These are phyloP conservation scores for Yponomeuta evonymella DNA, from an alignment of 2,888 invertebrate species.

Conservation along the genomic window DNA sequence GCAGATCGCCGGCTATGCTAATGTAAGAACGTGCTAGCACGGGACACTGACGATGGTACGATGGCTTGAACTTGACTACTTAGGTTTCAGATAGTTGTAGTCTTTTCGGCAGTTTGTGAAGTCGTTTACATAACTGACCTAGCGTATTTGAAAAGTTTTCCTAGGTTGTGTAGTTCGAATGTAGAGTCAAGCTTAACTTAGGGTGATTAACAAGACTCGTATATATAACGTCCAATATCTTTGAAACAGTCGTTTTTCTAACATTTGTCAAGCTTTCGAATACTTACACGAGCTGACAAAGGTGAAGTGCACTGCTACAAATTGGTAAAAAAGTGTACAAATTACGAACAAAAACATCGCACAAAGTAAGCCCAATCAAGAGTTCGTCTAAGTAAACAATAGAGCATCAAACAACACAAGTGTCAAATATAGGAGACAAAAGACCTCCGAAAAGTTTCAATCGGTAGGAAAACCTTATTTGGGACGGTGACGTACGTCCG, in stretches of 20 bases:
- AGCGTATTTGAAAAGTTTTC: not conserved
- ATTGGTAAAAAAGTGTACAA: not conserved
- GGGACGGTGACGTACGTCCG: not conserved
- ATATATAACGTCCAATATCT: no score
- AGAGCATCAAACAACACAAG: not conserved
- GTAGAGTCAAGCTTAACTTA: no score
- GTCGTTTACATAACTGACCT: not conserved
- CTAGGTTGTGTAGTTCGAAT: no score
- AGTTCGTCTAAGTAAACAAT: no score
- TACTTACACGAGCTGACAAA: not conserved
- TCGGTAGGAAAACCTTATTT: no score
- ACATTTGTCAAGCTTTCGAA: no score
- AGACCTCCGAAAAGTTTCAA: not conserved
- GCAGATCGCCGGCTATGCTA: conserved; percentile 40
- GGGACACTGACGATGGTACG: conserved; percentile 34
- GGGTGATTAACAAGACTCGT: no score
- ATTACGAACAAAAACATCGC: no score
- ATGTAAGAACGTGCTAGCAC: conserved; percentile 46
- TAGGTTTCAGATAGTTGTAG: not conserved
- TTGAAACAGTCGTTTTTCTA: no score
- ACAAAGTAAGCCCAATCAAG: no score
- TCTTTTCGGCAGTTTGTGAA: no score
- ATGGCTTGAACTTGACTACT: conserved; percentile 65
- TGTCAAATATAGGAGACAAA: not conserved
- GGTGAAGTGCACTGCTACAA: not conserved